Conservation (phyloP, 1,140 invertebrate genomes). For the Hypothenemus hampei region DNA sequence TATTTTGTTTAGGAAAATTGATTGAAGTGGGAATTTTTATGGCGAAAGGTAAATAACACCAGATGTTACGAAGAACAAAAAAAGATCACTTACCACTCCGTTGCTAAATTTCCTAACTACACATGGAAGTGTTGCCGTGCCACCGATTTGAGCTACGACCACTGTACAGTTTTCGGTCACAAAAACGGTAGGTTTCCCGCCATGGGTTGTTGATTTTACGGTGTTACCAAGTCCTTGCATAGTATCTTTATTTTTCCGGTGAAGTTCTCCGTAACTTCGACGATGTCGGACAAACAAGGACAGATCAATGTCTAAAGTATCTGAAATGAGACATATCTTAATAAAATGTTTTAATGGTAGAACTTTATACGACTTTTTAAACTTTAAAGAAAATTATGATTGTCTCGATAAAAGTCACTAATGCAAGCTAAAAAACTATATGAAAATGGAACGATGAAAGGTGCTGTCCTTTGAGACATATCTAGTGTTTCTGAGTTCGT, state of each 20-base stretch:
- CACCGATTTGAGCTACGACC: constrained; percentile 66
- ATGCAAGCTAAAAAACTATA: too few species aligned
- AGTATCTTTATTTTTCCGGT: constrained; percentile 34
- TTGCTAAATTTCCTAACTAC: constrained; percentile 62
- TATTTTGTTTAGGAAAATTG: neutral
- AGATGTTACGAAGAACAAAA: neutral
- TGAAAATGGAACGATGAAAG: too few species aligned
- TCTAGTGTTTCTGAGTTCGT: too few species aligned
- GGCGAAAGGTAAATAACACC: too few species aligned
- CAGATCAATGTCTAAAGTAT: constrained; percentile 12
- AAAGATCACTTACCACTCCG: constrained; percentile 59
- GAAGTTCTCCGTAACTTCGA: constrained; percentile 37
- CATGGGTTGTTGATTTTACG: constrained; percentile 27
- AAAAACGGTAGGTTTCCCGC: constrained; percentile 41
- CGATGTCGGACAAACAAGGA: constrained; percentile 26
- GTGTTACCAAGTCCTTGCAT: constrained; percentile 21
- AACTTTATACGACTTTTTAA: too few species aligned
- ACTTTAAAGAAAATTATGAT: too few species aligned
- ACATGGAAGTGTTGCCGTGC: constrained; percentile 65
- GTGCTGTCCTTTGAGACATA: too few species aligned
- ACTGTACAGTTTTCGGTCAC: constrained; percentile 54
- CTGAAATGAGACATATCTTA: constrained; percentile 8
- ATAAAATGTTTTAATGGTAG: too few species aligned
- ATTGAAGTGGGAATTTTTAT: neutral
- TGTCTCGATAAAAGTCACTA: too few species aligned